These are phyloP conservation scores for Agrenia bidenticulata DNA, from an alignment of 2,888 invertebrate genomes.

Conservation along the genomic window DNA sequence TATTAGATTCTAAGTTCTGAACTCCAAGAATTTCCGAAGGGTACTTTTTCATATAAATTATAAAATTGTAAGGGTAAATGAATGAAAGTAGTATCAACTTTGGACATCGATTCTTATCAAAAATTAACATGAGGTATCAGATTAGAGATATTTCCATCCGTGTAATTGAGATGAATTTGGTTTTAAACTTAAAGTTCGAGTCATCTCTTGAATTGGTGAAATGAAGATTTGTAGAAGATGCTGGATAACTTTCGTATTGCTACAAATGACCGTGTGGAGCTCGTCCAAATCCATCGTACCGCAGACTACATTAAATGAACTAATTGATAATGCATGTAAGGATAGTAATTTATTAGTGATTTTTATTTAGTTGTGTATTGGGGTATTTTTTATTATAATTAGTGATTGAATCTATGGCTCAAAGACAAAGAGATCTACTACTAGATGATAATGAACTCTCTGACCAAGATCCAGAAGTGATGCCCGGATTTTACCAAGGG, in stretches of 20 bases:
- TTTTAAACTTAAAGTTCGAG: too few species aligned
- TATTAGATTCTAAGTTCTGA: too few species aligned
- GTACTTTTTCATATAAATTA: too few species aligned
- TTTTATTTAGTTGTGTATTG: conserved; percentile 6
- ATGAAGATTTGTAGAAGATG: not conserved
- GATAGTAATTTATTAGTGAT: too few species aligned
- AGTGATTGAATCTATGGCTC: conserved; percentile 51
- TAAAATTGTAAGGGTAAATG: too few species aligned
- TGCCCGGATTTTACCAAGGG: conserved; percentile 68
- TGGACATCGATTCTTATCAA: too few species aligned
- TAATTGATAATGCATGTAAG: conserved; percentile 50
- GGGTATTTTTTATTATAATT: not conserved
- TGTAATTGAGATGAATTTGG: too few species aligned
- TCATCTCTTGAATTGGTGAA: not conserved
- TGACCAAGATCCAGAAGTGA: conserved; percentile 66
- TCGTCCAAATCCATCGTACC: conserved; percentile 23
- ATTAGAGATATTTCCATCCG: too few species aligned
- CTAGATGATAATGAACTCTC: conserved; percentile 37
- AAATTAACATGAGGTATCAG: too few species aligned
- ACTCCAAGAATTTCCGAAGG: too few species aligned
- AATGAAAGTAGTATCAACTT: too few species aligned
- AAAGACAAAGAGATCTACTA: conserved; percentile 44
- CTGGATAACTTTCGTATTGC: not conserved
- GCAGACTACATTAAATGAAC: conserved; percentile 43
- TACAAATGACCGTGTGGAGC: too few species aligned